phyloP scores from a whole-genome alignment of 2,888 invertebrate species.

The Alviniconcha strummeri region DNA sequence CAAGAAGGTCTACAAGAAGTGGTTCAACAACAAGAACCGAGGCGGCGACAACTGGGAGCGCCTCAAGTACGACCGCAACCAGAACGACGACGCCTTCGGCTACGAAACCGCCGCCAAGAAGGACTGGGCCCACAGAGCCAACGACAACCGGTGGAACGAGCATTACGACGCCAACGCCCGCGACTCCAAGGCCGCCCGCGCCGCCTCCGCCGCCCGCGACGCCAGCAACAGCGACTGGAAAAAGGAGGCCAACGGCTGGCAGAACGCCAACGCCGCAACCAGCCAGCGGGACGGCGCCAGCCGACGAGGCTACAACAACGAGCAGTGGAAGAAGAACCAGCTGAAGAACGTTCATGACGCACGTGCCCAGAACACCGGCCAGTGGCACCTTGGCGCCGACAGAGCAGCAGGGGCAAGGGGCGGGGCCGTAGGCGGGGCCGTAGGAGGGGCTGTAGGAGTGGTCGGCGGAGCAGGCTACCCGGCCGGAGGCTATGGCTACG shows the following conservation, averaged over 20 bases:
- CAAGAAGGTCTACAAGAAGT: constrained; percentile 39
- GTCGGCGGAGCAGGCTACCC: background rate
- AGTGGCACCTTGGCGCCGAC: background rate
- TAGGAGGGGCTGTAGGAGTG: background rate
- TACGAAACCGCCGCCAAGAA: constrained; percentile 36
- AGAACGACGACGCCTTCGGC: constrained; percentile 37
- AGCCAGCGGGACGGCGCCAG: constrained; percentile 16
- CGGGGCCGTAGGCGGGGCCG: background rate
- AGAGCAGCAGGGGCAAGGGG: background rate
- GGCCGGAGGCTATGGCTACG: background rate
- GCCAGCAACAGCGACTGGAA: constrained; percentile 31
- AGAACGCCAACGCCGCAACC: constrained; percentile 26
- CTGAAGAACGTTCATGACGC: background rate
- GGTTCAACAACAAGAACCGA: constrained; percentile 33
- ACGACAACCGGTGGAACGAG: constrained; percentile 19
- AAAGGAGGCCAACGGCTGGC: constrained; percentile 32
- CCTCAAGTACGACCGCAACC: constrained; percentile 36
- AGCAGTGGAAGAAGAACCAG: constrained; percentile 29
- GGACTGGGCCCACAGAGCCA: constrained; percentile 29
- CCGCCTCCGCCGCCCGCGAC: constrained; percentile 30
- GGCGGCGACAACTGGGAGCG: constrained; percentile 41
- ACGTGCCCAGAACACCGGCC: constrained; percentile 23
- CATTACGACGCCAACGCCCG: constrained; percentile 30
- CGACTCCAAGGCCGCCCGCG: constrained; percentile 30
- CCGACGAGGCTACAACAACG: constrained; percentile 24